Evolutionary conservation across 2,888 invertebrate genomes (phyloP).

Genomic region (Operophtera brumata): DNA sequence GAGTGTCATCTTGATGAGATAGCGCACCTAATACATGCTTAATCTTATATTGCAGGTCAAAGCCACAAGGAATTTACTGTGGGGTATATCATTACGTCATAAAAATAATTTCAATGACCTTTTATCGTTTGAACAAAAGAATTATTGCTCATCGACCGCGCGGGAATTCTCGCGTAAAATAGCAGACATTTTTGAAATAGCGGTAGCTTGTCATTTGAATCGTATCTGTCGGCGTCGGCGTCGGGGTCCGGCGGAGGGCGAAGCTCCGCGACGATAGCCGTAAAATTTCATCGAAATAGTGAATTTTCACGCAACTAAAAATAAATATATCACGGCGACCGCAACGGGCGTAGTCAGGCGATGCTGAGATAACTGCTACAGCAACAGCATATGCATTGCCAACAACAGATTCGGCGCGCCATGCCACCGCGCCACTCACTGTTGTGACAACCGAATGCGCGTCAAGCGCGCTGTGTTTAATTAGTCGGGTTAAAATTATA

Average conservation of each 20-base stretch:
- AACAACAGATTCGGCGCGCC: constrained; percentile 49
- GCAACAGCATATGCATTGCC: constrained; percentile 55
- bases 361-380: constrained; percentile 69
- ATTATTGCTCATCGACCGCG: constrained; percentile 65
- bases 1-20: no score
- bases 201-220: constrained; percentile 69
- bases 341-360: constrained; percentile 69
- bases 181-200: constrained; percentile 73
- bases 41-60: constrained; percentile 11
- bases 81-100: constrained; percentile 42
- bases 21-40: neutral
- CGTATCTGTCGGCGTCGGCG: constrained; percentile 51
- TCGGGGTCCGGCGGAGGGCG: constrained; percentile 59
- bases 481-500: constrained; percentile 59
- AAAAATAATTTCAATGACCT: constrained; percentile 60
- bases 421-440: constrained; percentile 42
- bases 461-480: constrained; percentile 52
- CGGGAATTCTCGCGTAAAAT: constrained; percentile 67
- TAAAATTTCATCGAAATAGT: constrained; percentile 74
- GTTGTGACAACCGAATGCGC: constrained; percentile 58
- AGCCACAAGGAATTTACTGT: constrained; percentile 21
- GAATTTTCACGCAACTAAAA: constrained; percentile 73
- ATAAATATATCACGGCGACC: constrained; percentile 71
- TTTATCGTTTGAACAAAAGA: constrained; percentile 59
- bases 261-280: constrained; percentile 58